phyloP scores from a whole-genome alignment of 2,113 vertebrate species.

The Takifugu bimaculatus region DNA sequence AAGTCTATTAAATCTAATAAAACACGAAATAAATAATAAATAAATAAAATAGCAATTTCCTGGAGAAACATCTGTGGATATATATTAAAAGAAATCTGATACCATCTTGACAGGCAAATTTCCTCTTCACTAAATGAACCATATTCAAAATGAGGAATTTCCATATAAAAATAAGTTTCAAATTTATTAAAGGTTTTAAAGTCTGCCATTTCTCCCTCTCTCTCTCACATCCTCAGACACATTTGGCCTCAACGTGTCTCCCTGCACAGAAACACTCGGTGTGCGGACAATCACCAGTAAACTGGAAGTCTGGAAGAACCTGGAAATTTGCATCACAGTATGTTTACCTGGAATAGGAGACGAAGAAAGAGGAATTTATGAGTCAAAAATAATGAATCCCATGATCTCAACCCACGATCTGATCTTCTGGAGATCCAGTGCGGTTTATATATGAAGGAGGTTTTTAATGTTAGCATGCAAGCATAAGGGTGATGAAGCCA shows the following conservation, averaged over 20 bases:
- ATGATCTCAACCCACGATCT: too few species aligned
- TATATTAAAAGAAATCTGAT: conserved; percentile 63
- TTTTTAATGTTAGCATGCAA: too few species aligned
- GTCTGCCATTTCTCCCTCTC: conserved; percentile 31
- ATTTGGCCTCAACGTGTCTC: conserved; percentile 12
- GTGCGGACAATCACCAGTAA: conserved; percentile 34
- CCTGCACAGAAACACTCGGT: conserved; percentile 9
- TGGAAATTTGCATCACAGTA: neutral
- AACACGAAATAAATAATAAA: conserved; percentile 65
- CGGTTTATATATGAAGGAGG: too few species aligned
- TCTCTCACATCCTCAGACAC: conserved; percentile 19
- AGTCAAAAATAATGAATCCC: too few species aligned
- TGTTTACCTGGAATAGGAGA: too few species aligned
- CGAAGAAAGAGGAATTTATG: too few species aligned
- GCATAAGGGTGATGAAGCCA: too few species aligned
- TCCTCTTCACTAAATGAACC: conserved; percentile 63
- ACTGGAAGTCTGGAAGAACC: conserved; percentile 17
- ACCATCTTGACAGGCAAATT: conserved; percentile 71
- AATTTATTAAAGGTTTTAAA: conserved; percentile 54
- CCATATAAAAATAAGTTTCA: conserved; percentile 56
- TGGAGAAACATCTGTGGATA: conserved; percentile 61
- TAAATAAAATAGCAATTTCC: conserved; percentile 68
- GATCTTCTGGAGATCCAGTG: too few species aligned
- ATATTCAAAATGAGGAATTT: conserved; percentile 55
- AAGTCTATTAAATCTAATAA: conserved; percentile 63